Base-by-base conservation (phyloP, 2,113 vertebrate genomes). In the Tiliqua scincoides region DNA sequence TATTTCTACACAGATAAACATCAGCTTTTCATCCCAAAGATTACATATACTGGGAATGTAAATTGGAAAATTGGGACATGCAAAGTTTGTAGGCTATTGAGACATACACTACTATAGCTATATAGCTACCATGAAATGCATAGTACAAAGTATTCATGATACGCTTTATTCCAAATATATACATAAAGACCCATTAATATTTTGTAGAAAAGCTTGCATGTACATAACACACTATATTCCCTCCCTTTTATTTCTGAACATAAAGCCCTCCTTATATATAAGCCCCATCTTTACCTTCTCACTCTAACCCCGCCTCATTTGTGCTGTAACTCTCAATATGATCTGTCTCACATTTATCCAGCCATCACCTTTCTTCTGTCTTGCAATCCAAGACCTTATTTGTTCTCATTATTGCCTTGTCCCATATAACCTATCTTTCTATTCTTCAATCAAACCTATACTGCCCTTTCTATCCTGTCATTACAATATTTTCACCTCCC, bases 1-100 rank as follows among this genome's bases (percentile, higher is more conserved):
- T 40, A 2, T 75, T 85, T 92, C 95, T 94, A 89, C 78, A 63
- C 77, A 93, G 88, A 85, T 18, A 91, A 71, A 90, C 89, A 77
- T 35, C 83, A 88, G 27, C 74, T 88, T 82, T 81, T 82, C n/a
- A 74, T 93, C 89, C 62, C 77, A 68, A 81, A 85, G 1, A 25
- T 54, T 70, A 79, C 73, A 54, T 91, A 76, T 59, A 79, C 79
- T 91, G 82, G 86, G 87, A 92, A 87, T 48, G 1, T 83, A 67
- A 75, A 54, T 90, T 76, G 48, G 32, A 89, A 67, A 91, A 83
- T 88, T 88, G 70, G 90, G 78, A 85, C 84, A 92, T 83, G 67
- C 73, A 79, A 65, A 89, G 67, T 48, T 48, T 48, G 43, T 48
- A 48, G 43, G 43, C 43, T 48, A 48, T 8, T 48, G 8, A 5